These are phyloP conservation scores for Acanthurus leucopareius DNA, from an alignment of 2,797 vertebrate species.

Conservation along the genomic window DNA sequence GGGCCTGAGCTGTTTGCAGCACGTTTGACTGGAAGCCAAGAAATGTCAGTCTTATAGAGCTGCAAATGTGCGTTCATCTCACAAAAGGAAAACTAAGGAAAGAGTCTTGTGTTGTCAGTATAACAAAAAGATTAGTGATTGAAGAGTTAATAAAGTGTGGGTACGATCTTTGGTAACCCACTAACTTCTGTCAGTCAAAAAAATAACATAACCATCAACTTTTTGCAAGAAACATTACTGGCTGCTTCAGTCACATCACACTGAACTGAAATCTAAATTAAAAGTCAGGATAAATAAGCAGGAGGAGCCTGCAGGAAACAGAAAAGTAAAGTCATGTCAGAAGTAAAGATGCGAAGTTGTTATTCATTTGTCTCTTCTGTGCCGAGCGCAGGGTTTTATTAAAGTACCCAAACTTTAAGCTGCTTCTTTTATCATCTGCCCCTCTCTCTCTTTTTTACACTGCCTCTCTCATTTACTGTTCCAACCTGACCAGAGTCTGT, in stretches of 20 bases:
- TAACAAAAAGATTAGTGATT: not conserved
- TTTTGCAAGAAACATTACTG: not conserved
- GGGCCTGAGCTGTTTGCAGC: not conserved
- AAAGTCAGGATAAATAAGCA: not conserved
- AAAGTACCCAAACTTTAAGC: not conserved
- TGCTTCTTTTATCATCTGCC: not conserved
- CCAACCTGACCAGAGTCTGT: conserved; percentile 13
- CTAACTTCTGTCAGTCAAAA: conserved; percentile 15
- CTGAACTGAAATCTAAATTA: conserved; percentile 4
- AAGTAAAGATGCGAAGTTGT: not conserved
- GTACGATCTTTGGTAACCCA: not conserved
- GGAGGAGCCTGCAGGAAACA: not conserved
- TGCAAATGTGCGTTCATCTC: not conserved
- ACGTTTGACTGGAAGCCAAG: not conserved
- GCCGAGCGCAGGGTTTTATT: not conserved
- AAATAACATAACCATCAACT: not conserved
- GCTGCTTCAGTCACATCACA: not conserved
- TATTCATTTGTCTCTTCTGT: not conserved
- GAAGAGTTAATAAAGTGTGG: not conserved
- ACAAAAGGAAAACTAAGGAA: not conserved
- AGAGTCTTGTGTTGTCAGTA: not conserved
- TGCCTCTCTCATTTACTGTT: conserved; percentile 3
- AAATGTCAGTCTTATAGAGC: not conserved
- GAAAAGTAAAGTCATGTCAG: not conserved
- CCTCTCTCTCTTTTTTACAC: not conserved